Evolutionary conservation across 2,888 invertebrate species (phyloP).

Genomic region (Helobdella robusta): DNA sequence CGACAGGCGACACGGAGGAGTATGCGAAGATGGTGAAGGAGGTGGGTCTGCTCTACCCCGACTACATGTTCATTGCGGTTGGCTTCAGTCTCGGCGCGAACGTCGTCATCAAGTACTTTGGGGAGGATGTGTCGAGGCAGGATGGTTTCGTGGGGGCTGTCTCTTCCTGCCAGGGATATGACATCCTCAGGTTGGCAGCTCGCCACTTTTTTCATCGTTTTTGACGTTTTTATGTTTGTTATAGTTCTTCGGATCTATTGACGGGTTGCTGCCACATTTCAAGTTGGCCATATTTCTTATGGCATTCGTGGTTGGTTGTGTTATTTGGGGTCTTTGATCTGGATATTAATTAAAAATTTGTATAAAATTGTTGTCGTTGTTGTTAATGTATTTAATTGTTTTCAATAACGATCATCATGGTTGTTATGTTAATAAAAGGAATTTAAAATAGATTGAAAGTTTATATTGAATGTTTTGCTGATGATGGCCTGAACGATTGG

Average conservation of each 20-base stretch:
- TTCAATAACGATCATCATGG: background rate
- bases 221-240: no score
- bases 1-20: constrained; percentile 75
- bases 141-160: constrained; percentile 68
- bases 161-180: constrained; percentile 88
- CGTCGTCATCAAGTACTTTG: constrained; percentile 81
- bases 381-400: constrained; percentile 1
- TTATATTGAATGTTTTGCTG: no score
- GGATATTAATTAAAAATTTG: background rate
- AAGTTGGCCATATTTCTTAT: no score
- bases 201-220: no score
- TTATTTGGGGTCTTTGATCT: background rate
- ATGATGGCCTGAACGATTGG: no score
- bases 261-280: no score
- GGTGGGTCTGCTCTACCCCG: constrained; percentile 64
- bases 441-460: no score
- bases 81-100: constrained; percentile 92
- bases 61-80: constrained; percentile 67
- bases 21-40: constrained; percentile 71
- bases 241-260: no score
- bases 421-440: no score
- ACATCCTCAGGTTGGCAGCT: constrained; percentile 68
- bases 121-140: constrained; percentile 57
- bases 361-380: background rate
- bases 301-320: no score